Base-by-base conservation (phyloP, 2,113 vertebrate genomes). In the Holacanthus passer region DNA sequence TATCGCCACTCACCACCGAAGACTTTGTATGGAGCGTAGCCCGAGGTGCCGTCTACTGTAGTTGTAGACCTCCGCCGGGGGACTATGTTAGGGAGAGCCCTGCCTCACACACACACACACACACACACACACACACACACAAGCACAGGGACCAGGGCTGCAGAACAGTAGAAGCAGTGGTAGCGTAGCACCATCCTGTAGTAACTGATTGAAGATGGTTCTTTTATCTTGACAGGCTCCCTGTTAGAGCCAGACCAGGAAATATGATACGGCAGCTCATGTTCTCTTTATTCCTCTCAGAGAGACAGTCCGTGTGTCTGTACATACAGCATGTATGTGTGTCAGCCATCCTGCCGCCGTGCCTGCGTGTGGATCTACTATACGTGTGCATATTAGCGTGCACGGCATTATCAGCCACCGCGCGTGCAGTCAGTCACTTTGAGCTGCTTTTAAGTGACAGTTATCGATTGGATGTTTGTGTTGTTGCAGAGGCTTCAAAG, bases 361-460 rank as follows among this genome's bases (percentile, higher is more conserved):
- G 24, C 43, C 10, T 53, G 16, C 53, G 45, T 53, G 24, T 81
- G n/a, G n/a, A 17, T 27, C n/a, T 39, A 50, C 20, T 32, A 39
- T 17, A 7, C 8, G 32, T 66, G 58, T 56, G 35, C 47, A 45
- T 82, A 74, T 85, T 69, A 50, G 67, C 48, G 68, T 88, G 87
- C 59, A 63, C 60, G 62, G 59, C 63, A 77, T 87, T 85, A 90
- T 82, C 83, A 86, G 80, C 79, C 72, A 9, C 67, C 68, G 52
- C 56, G 55, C 87, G 79, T 85, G 73, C 72, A 80, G 81, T 79
- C 88, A 73, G 77, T 92, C 87, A 68, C 82, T 89, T 73, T 88
- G 87, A 92, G 87, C 86, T 66, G 85, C 89, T 84, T 91, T 87
- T 91, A 92, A 91, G 89, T 91, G 93, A 92, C 91, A 90, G 91